phyloP scores from a whole-genome alignment of 2,113 vertebrate species.

The Trinectes maculatus region DNA sequence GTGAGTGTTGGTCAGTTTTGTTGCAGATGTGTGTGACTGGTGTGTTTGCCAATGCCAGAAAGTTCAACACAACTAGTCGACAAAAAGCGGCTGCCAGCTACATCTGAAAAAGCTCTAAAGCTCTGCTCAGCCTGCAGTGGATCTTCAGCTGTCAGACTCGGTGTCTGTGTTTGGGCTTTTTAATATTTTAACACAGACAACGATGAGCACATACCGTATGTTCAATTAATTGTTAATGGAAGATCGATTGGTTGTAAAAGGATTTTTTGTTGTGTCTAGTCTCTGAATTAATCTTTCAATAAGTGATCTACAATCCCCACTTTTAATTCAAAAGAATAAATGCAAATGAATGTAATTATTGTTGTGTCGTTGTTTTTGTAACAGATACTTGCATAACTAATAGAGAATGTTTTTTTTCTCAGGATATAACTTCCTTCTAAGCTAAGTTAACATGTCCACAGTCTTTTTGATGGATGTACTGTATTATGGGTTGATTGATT shows the following conservation, averaged over 20 bases:
- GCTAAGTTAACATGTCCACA: no score
- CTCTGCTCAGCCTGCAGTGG: conserved; percentile 9
- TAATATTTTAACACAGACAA: background rate
- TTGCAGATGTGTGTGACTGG: conserved; percentile 50
- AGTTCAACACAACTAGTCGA: conserved; percentile 26
- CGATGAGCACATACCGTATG: background rate
- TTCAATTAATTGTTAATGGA: background rate
- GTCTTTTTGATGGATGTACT: background rate
- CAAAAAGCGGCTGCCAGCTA: conserved; percentile 25
- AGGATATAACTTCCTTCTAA: no score
- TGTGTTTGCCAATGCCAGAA: conserved; percentile 37
- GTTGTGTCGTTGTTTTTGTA: no score
- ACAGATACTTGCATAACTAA: no score
- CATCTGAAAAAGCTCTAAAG: conserved; percentile 45
- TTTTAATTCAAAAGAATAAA: no score
- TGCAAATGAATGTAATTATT: no score
- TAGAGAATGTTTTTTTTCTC: no score
- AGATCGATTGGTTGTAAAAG: no score
- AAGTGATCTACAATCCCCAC: no score
- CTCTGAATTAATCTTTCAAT: no score
- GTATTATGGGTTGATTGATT: conserved; percentile 14
- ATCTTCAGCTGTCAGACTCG: conserved; percentile 36
- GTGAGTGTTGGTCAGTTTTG: conserved; percentile 43
- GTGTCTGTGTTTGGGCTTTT: conserved; percentile 1
- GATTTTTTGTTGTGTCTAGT: no score